A percentile compares a stretch with the other conserved stretches of the same genome.
These are phyloP conservation scores for Acanthochromis polyacanthus DNA, from an alignment of 2,113 vertebrate genomes.

Conservation along the genomic window DNA sequence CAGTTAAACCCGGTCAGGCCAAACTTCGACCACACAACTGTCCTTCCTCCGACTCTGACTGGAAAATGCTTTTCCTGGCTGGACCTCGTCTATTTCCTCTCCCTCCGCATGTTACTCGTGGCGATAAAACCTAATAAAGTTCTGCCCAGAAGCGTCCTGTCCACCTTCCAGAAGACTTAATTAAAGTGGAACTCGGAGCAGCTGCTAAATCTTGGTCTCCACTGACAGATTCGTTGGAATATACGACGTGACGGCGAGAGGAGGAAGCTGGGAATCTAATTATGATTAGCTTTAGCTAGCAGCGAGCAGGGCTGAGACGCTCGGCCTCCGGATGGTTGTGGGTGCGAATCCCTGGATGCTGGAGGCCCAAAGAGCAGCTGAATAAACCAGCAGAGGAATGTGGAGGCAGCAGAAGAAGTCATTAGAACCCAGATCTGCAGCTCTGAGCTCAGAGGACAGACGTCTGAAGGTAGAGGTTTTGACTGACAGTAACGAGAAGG, in stretches of 20 bases:
- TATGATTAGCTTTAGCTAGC: slow-evolving; percentile 58
- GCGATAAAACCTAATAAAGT: slow-evolving; percentile 66
- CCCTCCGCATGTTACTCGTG: slow-evolving; percentile 52
- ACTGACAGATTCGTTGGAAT: slow-evolving; percentile 37
- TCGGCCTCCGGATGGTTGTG: slow-evolving; percentile 50
- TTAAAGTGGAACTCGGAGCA: slow-evolving; percentile 46
- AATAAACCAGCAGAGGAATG: slow-evolving; percentile 64
- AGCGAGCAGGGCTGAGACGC: slow-evolving; percentile 48
- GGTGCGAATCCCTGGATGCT: slow-evolving; percentile 71
- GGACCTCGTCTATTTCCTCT: slow-evolving; percentile 51
- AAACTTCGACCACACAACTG: no score
- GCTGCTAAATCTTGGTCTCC: slow-evolving; percentile 50
- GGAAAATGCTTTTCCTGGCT: slow-evolving; percentile 53
- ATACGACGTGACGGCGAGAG: slow-evolving; percentile 64
- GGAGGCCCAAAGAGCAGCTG: slow-evolving; percentile 57
- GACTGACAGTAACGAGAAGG: no score
- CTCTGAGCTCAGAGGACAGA: slow-evolving; percentile 14
- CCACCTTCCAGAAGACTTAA: slow-evolving; percentile 51
- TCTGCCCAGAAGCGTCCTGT: slow-evolving; percentile 42
- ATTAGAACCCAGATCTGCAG: slow-evolving; percentile 7
- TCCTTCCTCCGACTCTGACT: neutral
- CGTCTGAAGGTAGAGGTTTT: neutral
- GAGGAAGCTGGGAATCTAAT: slow-evolving; percentile 74
- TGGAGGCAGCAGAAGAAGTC: slow-evolving; percentile 27
- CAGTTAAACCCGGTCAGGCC: slow-evolving; percentile 18